These are phyloP conservation scores for Atrichornis clamosus DNA, from an alignment of 2,113 vertebrate species.

Conservation along the genomic window DNA sequence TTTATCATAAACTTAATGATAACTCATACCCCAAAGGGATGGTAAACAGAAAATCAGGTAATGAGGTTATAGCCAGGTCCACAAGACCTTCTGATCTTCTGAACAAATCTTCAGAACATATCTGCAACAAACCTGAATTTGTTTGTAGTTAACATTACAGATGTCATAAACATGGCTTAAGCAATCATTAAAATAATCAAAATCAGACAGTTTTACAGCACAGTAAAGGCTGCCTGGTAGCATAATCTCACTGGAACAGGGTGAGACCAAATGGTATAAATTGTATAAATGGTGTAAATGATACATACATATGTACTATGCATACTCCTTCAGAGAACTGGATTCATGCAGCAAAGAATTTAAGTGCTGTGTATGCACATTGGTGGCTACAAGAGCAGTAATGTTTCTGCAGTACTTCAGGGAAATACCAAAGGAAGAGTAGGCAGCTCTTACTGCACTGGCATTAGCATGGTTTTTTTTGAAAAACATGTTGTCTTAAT, in stretches of 20 bases:
- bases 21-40: neutral
- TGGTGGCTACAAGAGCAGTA: neutral
- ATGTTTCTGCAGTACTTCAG: neutral
- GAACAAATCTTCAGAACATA: neutral
- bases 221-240: neutral
- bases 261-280: neutral
- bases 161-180: neutral
- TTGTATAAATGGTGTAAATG: neutral
- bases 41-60: neutral
- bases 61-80: neutral
- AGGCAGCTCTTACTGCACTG: neutral
- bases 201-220: neutral
- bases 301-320: rapidly evolving
- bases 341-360: neutral
- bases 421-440: neutral
- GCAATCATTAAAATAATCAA: neutral
- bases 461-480: neutral
- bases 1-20: neutral
- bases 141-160: neutral
- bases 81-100: neutral
- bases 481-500: neutral
- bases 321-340: neutral
- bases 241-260: neutral
- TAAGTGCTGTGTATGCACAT: neutral
- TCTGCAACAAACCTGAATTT: neutral